Percentiles rank a stretch among this genome's conserved stretches.
These are phyloP conservation scores for Acrobeloides nanus DNA, from an alignment of 2,888 invertebrate genomes.

Conservation along the genomic window DNA sequence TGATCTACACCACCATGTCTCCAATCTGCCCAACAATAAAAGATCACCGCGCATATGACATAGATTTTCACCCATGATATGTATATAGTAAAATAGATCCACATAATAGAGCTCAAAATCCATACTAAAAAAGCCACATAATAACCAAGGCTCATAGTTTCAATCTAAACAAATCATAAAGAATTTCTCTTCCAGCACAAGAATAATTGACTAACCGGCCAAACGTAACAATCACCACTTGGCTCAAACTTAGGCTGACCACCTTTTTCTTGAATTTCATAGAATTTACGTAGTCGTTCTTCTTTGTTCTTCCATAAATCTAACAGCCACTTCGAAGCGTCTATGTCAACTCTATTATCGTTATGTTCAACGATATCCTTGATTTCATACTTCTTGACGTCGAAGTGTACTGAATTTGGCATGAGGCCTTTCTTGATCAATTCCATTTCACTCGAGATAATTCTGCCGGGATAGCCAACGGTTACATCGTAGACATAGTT, in stretches of 20 bases:
- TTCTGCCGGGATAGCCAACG: constrained; percentile 59
- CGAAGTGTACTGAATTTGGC: constrained; percentile 70
- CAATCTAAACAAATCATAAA: constrained; percentile 18
- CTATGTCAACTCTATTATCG: constrained; percentile 14
- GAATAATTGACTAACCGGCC: constrained; percentile 19
- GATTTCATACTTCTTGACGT: constrained; percentile 61
- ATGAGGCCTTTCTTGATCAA: constrained; percentile 65
- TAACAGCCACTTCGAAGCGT: constrained; percentile 50
- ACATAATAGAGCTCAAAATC: constrained; percentile 18
- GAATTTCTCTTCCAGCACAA: not conserved
- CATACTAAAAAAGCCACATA: constrained; percentile 25
- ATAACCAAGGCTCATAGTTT: constrained; percentile 18
- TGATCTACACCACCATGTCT: constrained; percentile 38
- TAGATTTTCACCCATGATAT: constrained; percentile 23
- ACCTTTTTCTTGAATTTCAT: constrained; percentile 19
- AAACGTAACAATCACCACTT: constrained; percentile 15
- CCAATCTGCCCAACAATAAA: constrained; percentile 29
- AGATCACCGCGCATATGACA: constrained; percentile 23
- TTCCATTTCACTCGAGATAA: constrained; percentile 62
- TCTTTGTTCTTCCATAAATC: constrained; percentile 55
- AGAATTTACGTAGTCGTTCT: constrained; percentile 38
- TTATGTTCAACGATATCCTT: constrained; percentile 29
- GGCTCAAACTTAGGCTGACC: constrained; percentile 20
- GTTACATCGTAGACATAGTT: constrained; percentile 76
- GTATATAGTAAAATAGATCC: constrained; percentile 15